These are phyloP conservation scores for Heliconius erato DNA, from an alignment of 2,888 invertebrate genomes.

Conservation along the genomic window DNA sequence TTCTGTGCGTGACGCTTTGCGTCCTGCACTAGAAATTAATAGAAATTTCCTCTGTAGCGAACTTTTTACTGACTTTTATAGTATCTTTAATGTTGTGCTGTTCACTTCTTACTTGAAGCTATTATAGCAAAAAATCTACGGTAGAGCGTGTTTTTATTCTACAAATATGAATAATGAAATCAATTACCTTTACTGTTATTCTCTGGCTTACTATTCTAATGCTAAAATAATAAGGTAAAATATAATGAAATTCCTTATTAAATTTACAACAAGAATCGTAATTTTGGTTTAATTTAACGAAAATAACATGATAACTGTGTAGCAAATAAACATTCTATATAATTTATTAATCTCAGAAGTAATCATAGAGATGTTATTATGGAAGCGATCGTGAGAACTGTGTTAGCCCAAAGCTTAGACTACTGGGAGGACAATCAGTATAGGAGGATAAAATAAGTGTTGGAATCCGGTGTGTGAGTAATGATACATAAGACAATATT, in stretches of 20 bases:
- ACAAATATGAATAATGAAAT: neutral
- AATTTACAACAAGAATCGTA: neutral
- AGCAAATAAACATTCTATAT: neutral
- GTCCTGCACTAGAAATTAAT: conserved; percentile 43
- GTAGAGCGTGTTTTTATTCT: conserved; percentile 13
- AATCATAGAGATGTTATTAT: conserved; percentile 1
- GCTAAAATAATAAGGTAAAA: conserved; percentile 2
- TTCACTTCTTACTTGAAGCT: conserved; percentile 24
- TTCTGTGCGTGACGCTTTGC: conserved; percentile 51
- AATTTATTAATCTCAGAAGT: conserved; percentile 18
- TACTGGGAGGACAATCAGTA: neutral
- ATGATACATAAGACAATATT: conserved; percentile 84
- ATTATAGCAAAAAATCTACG: conserved; percentile 6
- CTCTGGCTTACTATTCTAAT: conserved; percentile 24
- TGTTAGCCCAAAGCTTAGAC: neutral
- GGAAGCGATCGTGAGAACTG: neutral
- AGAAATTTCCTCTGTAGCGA: conserved; percentile 46
- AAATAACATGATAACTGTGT: neutral
- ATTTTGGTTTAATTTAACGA: conserved; percentile 9
- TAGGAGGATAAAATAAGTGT: conserved; percentile 26
- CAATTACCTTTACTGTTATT: conserved; percentile 1
- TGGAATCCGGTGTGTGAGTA: conserved; percentile 65
- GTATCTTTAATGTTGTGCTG: conserved; percentile 31
- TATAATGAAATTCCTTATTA: conserved; percentile 2
- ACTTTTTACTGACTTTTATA: conserved; percentile 34